Conservation (phyloP, 64 coral and sea anemone genomes). For the Acropora yongei region DNA sequence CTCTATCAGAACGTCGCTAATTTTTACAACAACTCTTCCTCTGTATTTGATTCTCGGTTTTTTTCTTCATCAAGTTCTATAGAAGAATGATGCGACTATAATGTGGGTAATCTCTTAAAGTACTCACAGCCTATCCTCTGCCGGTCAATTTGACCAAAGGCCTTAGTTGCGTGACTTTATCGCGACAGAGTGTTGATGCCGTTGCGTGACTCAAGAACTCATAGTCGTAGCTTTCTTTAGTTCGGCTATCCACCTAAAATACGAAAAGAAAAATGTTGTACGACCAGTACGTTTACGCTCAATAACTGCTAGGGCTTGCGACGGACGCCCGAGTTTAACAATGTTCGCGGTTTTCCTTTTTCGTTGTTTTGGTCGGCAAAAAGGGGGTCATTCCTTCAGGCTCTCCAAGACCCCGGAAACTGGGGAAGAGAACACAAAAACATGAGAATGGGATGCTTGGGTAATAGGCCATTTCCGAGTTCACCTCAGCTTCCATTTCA, state of each 20-base stretch:
- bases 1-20: background rate
- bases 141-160: background rate
- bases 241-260: conserved; percentile 43
- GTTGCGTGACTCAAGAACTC: background rate
- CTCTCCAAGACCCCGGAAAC: no score
- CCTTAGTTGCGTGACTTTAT: background rate
- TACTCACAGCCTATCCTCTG: background rate
- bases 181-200: background rate
- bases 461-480: no score
- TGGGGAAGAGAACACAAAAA: no score
- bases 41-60: background rate
- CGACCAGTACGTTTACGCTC: no score
- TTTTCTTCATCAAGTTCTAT: background rate
- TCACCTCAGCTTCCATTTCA: no score
- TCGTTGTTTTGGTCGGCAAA: no score
- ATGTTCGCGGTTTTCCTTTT: background rate
- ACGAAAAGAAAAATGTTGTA: background rate
- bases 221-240: conserved; percentile 57
- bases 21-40: background rate
- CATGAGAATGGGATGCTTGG: no score
- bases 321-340: background rate
- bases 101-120: background rate
- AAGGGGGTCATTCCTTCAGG: no score
- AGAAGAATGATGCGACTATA: background rate
- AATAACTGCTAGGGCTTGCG: background rate